Base-by-base conservation (phyloP, 2,888 invertebrate genomes). In the Hydriomena furcata region DNA sequence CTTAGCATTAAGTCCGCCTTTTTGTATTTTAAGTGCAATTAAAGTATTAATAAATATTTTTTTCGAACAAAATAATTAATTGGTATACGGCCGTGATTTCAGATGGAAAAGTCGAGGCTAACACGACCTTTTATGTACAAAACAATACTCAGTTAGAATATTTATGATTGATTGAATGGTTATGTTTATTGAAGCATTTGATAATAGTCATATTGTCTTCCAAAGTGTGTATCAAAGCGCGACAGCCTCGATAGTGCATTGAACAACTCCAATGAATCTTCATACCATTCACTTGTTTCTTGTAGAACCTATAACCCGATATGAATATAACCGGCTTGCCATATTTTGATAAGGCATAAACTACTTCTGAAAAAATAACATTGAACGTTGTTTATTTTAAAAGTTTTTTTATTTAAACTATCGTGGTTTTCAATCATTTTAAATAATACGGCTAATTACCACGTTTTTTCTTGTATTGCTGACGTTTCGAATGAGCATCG, bases 191-290 rank as follows among this genome's bases (percentile, higher is more conserved):
- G 5, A 46, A 34, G 5, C 38, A 36, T 13, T 42, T 52, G 6
- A 62, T 17, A 0, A 59, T 43, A 2, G 30, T 41, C 2, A n/a
- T 35, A 6, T 27, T 8, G 28, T 61, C 49, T 0, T 52, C 41
- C 0, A 52, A 6, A 0, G 65, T 72, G 40, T 59, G 65, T 0
- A 70, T 17, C 1, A 47, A 11, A 0, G 73, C 72, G 0, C 45
- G 44, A 30, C 73, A 73, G 3, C 64, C 65, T 8, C 32, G 45
- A 23, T 65, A 48, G 36, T 66, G 66, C n/a, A 60, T 63, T 3
- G 63, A 55, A 37, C 73, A 73, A 25, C 52, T 48, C 73, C 72
- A 73, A 2, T 55, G 48, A 0, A 8, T 43, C 35, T 31, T 65
- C 35, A 4, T 2, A 4, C 36, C 38, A 0, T 4, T 3, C 0